Evolutionary conservation across 1,140 invertebrate genomes (phyloP).

Genomic region (Drosophila takahashii): DNA sequence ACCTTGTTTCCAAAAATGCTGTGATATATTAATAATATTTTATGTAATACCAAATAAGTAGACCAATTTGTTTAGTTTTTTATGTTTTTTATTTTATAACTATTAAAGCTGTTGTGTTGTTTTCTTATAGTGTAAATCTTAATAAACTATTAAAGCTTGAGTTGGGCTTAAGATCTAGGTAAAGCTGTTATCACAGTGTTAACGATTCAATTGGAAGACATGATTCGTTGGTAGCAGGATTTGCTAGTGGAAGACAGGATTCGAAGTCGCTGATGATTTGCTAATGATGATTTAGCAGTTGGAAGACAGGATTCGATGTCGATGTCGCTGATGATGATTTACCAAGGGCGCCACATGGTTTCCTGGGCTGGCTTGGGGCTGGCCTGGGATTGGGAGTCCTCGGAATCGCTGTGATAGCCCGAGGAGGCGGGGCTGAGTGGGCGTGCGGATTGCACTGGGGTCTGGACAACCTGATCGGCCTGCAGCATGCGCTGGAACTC

Average conservation of each 20-base stretch:
- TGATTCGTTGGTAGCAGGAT: slow-evolving; percentile 55
- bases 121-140: slow-evolving; percentile 36
- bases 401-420: slow-evolving; percentile 78
- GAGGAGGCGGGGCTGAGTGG: slow-evolving; percentile 77
- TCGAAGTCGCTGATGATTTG: slow-evolving; percentile 6
- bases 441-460: slow-evolving; percentile 30
- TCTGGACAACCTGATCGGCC: slow-evolving; percentile 48
- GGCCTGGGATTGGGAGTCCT: slow-evolving; percentile 52
- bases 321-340: slow-evolving; percentile 54
- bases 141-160: slow-evolving; percentile 16
- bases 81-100: slow-evolving; percentile 55
- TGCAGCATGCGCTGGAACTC: slow-evolving; percentile 90
- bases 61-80: slow-evolving; percentile 22
- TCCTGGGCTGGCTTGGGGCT: slow-evolving; percentile 85
- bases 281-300: slow-evolving; percentile 18
- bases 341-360: slow-evolving; percentile 89
- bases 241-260: slow-evolving; percentile 37
- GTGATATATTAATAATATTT: background rate
- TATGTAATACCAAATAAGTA: background rate
- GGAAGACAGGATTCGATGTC: slow-evolving; percentile 32
- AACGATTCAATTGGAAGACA: slow-evolving; percentile 73
- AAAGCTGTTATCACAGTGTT: slow-evolving; percentile 76
- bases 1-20: background rate
- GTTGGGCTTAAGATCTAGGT: slow-evolving; percentile 41
- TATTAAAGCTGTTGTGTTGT: slow-evolving; percentile 69